These are phyloP conservation scores for Schizotus pectinicornis DNA, from an alignment of 2,888 invertebrate species.

Conservation along the genomic window DNA sequence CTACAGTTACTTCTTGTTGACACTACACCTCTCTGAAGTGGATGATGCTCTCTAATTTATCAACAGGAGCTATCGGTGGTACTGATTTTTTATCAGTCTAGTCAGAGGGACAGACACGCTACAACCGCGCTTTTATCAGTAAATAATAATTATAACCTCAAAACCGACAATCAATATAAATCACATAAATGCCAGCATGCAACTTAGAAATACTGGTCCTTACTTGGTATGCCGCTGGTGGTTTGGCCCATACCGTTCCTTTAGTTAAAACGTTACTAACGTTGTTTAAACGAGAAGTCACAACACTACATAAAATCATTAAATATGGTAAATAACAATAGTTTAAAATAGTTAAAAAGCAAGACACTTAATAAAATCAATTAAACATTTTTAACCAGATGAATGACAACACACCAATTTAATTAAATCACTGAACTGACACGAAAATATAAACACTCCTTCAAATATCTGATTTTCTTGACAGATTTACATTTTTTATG, in stretches of 20 bases:
- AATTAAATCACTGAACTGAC: slow-evolving; percentile 4
- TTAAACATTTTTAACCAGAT: background rate
- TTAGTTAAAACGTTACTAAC: slow-evolving; percentile 22
- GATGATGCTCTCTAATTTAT: slow-evolving; percentile 1
- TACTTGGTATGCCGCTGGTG: slow-evolving; percentile 45
- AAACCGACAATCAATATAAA: slow-evolving; percentile 4
- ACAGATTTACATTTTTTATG: slow-evolving; percentile 15
- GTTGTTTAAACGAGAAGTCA: background rate
- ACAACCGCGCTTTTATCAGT: background rate
- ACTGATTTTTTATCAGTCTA: too few relatives aligned
- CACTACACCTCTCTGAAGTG: slow-evolving; percentile 2
- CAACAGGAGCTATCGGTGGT: too few relatives aligned
- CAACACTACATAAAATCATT: slow-evolving; percentile 7
- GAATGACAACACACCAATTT: slow-evolving; percentile 1
- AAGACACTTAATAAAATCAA: background rate
- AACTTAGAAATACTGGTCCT: slow-evolving; percentile 26
- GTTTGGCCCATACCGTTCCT: slow-evolving; percentile 41
- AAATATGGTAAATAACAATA: slow-evolving; percentile 10
- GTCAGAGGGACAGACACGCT: too few relatives aligned
- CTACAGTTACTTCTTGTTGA: too few relatives aligned
- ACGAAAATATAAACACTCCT: slow-evolving; percentile 17
- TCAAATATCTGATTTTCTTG: slow-evolving; percentile 11
- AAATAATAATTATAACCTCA: slow-evolving; percentile 22
- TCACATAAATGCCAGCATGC: slow-evolving; percentile 16
- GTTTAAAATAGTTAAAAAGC: slow-evolving; percentile 1